A percentile compares a stretch with the other conserved stretches of the same genome.
These are phyloP conservation scores for Hassar affinis DNA, from an alignment of 2,113 vertebrate genomes.

Conservation along the genomic window DNA sequence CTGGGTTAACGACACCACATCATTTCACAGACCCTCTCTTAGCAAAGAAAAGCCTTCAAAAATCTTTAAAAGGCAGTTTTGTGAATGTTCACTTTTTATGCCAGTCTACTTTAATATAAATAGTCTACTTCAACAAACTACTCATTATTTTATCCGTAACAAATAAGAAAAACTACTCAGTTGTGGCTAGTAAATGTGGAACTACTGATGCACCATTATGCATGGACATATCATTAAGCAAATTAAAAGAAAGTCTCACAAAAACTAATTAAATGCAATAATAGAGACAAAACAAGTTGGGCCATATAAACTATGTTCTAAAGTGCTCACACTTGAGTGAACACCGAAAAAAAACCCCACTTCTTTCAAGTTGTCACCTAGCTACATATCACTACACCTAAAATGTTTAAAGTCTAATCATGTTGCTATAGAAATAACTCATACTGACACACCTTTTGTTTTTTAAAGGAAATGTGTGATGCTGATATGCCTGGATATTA, in stretches of 20 bases:
- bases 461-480: background rate
- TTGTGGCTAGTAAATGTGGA: conserved; percentile 25
- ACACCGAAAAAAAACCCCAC: background rate
- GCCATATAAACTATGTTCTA: background rate
- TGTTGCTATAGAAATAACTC: background rate
- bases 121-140: conserved; percentile 7
- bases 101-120: conserved; percentile 11
- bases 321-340: background rate
- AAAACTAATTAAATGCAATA: conserved; percentile 28
- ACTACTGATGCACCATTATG: conserved; percentile 19
- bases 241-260: conserved; percentile 26
- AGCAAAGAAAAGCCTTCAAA: background rate
- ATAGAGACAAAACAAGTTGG: conserved; percentile 5
- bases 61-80: conserved; percentile 4
- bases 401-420: background rate
- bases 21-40: background rate
- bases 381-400: background rate
- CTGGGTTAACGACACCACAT: background rate
- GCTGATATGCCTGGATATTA: background rate
- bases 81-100: background rate
- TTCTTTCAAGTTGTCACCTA: background rate
- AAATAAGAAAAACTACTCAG: conserved; percentile 29
- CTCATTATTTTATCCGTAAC: conserved; percentile 23
- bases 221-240: conserved; percentile 24
- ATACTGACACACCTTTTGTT: background rate